Evolutionary conservation across 2,113 vertebrate species (phyloP).

Genomic region (Otis tarda): DNA sequence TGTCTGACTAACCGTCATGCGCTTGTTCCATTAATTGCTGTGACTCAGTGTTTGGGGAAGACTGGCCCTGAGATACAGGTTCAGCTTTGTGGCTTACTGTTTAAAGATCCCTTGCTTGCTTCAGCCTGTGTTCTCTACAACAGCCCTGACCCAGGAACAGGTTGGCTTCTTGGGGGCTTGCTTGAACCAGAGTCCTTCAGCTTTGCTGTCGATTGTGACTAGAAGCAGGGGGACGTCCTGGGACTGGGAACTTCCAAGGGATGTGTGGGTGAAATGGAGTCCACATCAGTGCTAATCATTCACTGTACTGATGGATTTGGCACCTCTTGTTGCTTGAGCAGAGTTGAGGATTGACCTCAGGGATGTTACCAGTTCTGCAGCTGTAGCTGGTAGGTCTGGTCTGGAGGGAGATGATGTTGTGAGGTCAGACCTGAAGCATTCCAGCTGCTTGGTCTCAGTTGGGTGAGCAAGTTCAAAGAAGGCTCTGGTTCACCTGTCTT

Average conservation of each 20-base stretch:
- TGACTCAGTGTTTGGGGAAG: conserved; percentile 60
- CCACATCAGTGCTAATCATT: background rate
- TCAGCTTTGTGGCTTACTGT: background rate
- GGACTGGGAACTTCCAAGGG: background rate
- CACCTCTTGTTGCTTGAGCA: background rate
- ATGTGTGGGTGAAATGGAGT: background rate
- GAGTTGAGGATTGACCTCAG: background rate
- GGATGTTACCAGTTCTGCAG: background rate
- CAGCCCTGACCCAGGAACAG: background rate
- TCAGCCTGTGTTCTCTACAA: background rate
- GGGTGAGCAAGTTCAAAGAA: background rate
- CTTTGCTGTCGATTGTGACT: rapidly evolving
- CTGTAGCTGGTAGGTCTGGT: background rate
- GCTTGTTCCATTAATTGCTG: conserved; percentile 7
- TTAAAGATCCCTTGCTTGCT: background rate
- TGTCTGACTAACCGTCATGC: conserved; percentile 59
- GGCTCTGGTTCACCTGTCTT: background rate
- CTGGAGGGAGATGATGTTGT: background rate
- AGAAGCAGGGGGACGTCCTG: background rate
- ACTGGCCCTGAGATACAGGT: conserved; percentile 7
- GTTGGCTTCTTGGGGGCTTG: background rate
- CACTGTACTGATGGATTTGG: background rate
- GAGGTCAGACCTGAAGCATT: background rate
- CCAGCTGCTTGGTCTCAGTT: background rate
- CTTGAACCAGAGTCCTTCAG: background rate